Base-by-base conservation (phyloP, 2,888 invertebrate species). In the Meta bourneti region DNA sequence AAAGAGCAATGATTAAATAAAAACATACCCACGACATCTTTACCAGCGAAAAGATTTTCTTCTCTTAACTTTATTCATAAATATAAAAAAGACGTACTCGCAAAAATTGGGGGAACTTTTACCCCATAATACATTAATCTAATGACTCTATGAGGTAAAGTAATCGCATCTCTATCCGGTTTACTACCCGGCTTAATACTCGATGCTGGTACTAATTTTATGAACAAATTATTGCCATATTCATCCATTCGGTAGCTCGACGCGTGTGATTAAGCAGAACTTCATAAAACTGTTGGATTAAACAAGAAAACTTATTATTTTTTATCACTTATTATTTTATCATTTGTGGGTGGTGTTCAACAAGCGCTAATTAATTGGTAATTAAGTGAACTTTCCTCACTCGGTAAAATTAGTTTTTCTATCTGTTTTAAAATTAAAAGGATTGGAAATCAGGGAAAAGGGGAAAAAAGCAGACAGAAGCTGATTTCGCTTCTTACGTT, bases 251-350 rank as follows among this genome's bases (percentile, higher is more conserved):
- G 16, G 34, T 16, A 16, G 11, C 7, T 34, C 34, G 34, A 4
- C 1, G 34, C 1, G n/a, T 1, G 51, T 20, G 61, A 79, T 79
- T 79, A 79, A 79, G 79, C 19, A 61, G 6, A 78, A 16, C 20
- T 54, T 13, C 61, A 79, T 54, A 79, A 20, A 79, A 20, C 20
- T 54, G 20, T 5, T 9, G 2, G 19, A 51, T 49, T n/a, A 77
- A 79, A 79, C 79, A 79, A 6, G 79, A 79, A 79, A 81, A 81
- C 19, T 49, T 70, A 70, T 81, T 70, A 70, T 69, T 70, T 48
- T 49, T 48, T 1, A 1, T 61, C 34, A 6, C n/a, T 49, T 70
- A 51, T 51, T 81, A 70, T 19, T n/a, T n/a, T 19, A n/a, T 81
- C 48, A 72, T 11, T 20, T 72, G 8, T 7, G 77, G 0, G 0